Evolutionary conservation across 1,140 invertebrate genomes (phyloP).

Genomic region (Laodelphax striatellus): DNA sequence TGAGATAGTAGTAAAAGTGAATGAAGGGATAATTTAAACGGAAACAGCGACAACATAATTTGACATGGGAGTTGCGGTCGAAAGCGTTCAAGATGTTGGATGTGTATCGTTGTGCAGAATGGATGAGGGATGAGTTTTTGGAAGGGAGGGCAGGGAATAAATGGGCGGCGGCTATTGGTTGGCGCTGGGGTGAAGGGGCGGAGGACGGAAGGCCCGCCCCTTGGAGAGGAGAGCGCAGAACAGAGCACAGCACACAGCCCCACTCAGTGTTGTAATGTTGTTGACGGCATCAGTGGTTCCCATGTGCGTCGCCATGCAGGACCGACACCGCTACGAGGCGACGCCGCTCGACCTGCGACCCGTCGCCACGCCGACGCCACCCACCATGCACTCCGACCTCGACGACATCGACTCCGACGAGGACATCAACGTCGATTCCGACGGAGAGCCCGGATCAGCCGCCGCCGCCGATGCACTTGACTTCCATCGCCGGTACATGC

Average conservation of each 20-base stretch:
- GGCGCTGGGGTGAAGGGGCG: not conserved
- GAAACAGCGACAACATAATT: too few relatives aligned
- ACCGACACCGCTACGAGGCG: conserved; percentile 11
- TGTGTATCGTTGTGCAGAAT: too few relatives aligned
- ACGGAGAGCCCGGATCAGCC: conserved; percentile 17
- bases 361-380: not conserved
- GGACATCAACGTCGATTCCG: conserved; percentile 27
- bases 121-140: too few relatives aligned
- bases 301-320: conserved; percentile 25
- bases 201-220: not conserved
- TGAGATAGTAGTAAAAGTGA: too few relatives aligned
- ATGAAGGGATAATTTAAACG: too few relatives aligned
- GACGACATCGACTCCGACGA: conserved; percentile 20
- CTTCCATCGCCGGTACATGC: conserved; percentile 12
- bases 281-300: not conserved
- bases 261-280: too few relatives aligned
- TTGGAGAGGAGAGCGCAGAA: not conserved
- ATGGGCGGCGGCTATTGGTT: too few relatives aligned
- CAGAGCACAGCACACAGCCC: not conserved
- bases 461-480: conserved; percentile 2
- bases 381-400: conserved; percentile 11
- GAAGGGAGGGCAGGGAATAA: too few relatives aligned
- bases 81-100: too few relatives aligned
- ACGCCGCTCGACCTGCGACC: conserved; percentile 21
- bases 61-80: too few relatives aligned